phyloP scores from a whole-genome alignment of 2,888 invertebrate genomes.

The Sepiola atlantica region DNA sequence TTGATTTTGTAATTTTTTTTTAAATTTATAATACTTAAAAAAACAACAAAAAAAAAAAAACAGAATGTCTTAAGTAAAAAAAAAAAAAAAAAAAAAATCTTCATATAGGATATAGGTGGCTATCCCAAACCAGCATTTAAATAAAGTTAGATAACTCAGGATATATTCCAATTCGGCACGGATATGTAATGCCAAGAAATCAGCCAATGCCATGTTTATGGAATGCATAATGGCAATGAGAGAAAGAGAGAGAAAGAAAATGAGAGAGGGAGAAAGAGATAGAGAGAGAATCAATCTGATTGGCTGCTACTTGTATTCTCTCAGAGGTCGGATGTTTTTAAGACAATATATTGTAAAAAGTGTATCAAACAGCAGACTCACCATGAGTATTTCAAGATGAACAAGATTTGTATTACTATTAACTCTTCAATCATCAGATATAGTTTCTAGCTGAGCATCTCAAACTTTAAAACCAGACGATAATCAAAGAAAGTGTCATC shows the following conservation, averaged over 20 bases:
- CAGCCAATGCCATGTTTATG: neutral
- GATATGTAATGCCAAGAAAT: constrained; percentile 13
- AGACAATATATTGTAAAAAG: neutral
- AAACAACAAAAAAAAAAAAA: too few species aligned
- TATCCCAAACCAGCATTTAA: neutral
- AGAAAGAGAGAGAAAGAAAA: neutral
- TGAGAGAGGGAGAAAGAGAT: neutral
- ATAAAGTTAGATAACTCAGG: neutral
- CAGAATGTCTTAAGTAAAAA: neutral
- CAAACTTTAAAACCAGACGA: neutral
- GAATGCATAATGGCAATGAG: neutral
- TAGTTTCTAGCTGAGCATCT: neutral
- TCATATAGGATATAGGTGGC: neutral
- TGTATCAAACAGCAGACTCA: neutral
- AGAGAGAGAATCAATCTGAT: neutral
- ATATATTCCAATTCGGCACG: neutral
- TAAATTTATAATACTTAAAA: neutral
- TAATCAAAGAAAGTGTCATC: neutral
- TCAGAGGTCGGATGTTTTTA: neutral
- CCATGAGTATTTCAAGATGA: neutral
- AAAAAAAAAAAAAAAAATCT: too few species aligned
- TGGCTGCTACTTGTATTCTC: neutral
- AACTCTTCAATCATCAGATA: neutral
- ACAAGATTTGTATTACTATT: neutral
- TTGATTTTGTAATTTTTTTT: neutral